Percentiles rank a stretch among this genome's conserved stretches.
Conservation (phyloP, 2,113 vertebrate genomes). For the Xerus inauris region DNA sequence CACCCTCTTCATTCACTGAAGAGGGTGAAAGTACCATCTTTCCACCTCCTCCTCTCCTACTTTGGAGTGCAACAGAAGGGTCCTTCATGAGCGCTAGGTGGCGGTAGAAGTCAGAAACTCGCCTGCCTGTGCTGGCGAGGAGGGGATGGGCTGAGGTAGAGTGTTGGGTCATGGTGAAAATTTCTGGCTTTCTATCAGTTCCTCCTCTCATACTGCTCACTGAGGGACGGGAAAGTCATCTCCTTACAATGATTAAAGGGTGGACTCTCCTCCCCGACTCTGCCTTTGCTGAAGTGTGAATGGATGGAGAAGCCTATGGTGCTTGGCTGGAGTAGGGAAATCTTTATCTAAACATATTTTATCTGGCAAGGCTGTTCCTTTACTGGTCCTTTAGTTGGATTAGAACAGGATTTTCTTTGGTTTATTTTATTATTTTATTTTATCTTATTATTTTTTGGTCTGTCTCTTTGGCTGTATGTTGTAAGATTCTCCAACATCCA, state of each 20-base stretch:
- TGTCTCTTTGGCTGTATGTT: not conserved
- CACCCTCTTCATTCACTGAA: not conserved
- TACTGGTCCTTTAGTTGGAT: fast-evolving
- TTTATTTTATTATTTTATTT: not conserved
- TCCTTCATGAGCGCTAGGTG: fast-evolving
- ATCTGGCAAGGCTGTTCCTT: not conserved
- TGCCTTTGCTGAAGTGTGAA: not conserved
- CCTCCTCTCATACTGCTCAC: not conserved
- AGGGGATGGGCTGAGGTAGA: fast-evolving
- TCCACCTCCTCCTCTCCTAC: not conserved
- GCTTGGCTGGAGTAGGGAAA: not conserved
- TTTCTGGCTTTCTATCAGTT: not conserved
- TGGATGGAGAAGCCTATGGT: not conserved
- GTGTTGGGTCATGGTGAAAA: not conserved
- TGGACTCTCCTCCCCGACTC: not conserved
- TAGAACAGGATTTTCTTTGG: not conserved
- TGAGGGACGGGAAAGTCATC: not conserved
- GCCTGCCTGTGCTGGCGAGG: too few relatives aligned
- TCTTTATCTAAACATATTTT: not conserved
- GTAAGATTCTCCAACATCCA: not conserved
- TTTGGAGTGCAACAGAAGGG: not conserved
- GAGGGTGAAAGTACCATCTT: not conserved
- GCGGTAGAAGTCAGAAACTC: not conserved
- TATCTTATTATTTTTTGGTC: not conserved
- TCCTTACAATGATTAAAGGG: not conserved